phyloP scores from a whole-genome alignment of 2,888 invertebrate species.

The Thecophora atra region DNA sequence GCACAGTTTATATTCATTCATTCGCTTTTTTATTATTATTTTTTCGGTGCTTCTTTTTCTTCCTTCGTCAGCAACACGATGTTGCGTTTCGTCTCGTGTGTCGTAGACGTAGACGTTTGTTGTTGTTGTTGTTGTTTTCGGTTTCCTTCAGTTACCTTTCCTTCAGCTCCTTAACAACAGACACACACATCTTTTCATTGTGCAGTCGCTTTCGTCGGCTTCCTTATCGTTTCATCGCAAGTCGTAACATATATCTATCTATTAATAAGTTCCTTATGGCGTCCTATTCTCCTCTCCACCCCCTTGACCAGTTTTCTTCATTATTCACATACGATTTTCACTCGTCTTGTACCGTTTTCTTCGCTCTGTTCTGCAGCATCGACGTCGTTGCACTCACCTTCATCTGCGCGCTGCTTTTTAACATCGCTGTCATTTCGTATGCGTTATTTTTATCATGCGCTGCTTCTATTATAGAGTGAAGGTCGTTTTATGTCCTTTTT shows the following conservation, averaged over 20 bases:
- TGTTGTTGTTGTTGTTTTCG: conserved; percentile 23
- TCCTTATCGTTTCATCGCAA: conserved; percentile 20
- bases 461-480: conserved; percentile 35
- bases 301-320: neutral
- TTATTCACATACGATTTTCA: conserved; percentile 35
- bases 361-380: neutral
- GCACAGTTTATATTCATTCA: conserved; percentile 35
- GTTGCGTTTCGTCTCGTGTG: conserved; percentile 7
- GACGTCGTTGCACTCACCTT: conserved; percentile 1
- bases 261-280: conserved; percentile 17
- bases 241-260: conserved; percentile 21
- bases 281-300: neutral
- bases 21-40: conserved; percentile 30
- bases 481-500: conserved; percentile 41
- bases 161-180: conserved; percentile 16
- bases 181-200: conserved; percentile 9
- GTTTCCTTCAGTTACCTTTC: conserved; percentile 9
- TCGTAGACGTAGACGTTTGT: conserved; percentile 23
- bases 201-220: neutral
- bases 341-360: conserved; percentile 12
- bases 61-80: neutral
- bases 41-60: conserved; percentile 27
- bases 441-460: conserved; percentile 33
- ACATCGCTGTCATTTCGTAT: conserved; percentile 11
- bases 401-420: neutral